Conservation (phyloP, 1,140 invertebrate species). For the Heliothis subflexa region DNA sequence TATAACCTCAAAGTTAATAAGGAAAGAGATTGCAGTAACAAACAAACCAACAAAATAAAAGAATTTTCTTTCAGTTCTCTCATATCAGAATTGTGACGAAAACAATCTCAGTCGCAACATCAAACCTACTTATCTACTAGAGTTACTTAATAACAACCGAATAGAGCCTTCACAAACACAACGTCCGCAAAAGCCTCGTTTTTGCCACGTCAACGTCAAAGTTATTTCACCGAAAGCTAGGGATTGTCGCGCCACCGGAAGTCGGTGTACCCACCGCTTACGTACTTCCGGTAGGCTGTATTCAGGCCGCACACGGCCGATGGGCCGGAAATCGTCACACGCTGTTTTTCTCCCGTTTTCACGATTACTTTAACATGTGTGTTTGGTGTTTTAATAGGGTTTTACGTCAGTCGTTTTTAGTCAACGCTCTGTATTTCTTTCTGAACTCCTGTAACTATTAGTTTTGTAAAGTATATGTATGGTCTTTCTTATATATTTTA, state of each 20-base stretch:
- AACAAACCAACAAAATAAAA: too few species aligned
- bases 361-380: slow-evolving; percentile 36
- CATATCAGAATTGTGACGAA: neutral
- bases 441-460: too few species aligned
- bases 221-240: slow-evolving; percentile 40
- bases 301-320: slow-evolving; percentile 39
- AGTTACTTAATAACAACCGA: too few species aligned
- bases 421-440: too few species aligned
- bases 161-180: neutral
- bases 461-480: too few species aligned
- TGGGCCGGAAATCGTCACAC: slow-evolving; percentile 51
- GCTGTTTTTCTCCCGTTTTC: slow-evolving; percentile 30
- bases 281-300: slow-evolving; percentile 37
- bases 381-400: slow-evolving; percentile 21
- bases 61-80: neutral
- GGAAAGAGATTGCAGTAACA: too few species aligned
- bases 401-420: too few species aligned
- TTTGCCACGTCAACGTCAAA: slow-evolving; percentile 42
- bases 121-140: too few species aligned
- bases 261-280: slow-evolving; percentile 45
- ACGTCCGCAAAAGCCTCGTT: neutral
- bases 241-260: slow-evolving; percentile 41
- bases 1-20: too few species aligned
- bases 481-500: too few species aligned
- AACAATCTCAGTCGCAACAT: too few species aligned